Evolutionary conservation across 2,888 invertebrate genomes (phyloP), one percentile per base, ranked within the genome.

Genomic region (Cactoblastis cactorum): DNA sequence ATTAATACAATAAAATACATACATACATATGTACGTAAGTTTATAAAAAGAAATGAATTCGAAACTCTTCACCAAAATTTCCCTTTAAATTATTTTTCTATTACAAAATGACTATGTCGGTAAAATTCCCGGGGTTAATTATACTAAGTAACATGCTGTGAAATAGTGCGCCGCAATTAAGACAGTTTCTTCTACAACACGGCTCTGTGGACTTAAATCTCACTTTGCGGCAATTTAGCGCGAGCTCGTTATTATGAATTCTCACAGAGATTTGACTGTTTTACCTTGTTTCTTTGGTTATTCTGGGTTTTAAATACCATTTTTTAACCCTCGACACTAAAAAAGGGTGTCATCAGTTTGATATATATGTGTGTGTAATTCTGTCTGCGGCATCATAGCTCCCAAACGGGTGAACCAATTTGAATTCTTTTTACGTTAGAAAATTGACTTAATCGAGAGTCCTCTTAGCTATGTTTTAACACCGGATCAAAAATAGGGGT

Each of bases 151-250:
- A 74, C 69, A 63, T 61, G 59, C 67, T 62, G 63, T 65, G 61
- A 74, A 74, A 71, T 70, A 73, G 65, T 71, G 56, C 54, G 60
- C 60, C 54, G 70, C 69, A 76, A 77, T 77, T 75, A 76, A 69
- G 65, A 66, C 63, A 58, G 57, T 70, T 73, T 67, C 63, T 57
- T 59, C 61, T 57, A 53, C 50, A 53, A 50, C 57, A 56, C 47
- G 33, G 55, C 56, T 63, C 68, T 62, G 60, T 57, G 54, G 62
- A 65, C 59, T 69, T 62, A 67, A 73, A 69, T 63, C 63, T 68
- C 61, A 67, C 64, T 71, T 64, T 66, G 62, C 45, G 55, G 55
- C 39, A 52, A 47, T 50, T 14, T 47, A 22, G 28, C 22, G 35
- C 22, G 39, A n/a, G n/a, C 32, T 19, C 47, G 32, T 17, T 46